These are phyloP conservation scores for Drosophila melanica DNA, from an alignment of 1,140 invertebrate genomes.

Conservation along the genomic window DNA sequence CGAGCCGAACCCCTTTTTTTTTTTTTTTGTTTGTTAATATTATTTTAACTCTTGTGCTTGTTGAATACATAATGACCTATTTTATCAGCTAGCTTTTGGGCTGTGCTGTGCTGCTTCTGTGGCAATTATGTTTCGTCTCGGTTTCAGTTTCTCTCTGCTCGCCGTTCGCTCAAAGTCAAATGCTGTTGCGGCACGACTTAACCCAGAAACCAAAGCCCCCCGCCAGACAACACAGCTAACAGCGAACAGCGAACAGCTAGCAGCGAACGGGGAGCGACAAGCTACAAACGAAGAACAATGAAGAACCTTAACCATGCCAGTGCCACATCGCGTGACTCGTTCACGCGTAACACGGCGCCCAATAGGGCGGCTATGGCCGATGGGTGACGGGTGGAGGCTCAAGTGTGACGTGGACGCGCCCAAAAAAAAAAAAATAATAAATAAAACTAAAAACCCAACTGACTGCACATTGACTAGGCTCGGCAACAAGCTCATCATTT, in stretches of 20 bases:
- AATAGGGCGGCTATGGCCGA: conserved; percentile 3
- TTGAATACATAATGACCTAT: conserved; percentile 62
- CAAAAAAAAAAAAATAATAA: conserved; percentile 15
- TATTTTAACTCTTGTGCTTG: conserved; percentile 9
- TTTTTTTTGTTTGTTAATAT: too few species aligned
- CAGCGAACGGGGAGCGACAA: background rate
- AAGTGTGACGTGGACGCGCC: conserved; percentile 68
- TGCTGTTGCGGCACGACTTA: conserved; percentile 56
- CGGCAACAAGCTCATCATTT: conserved; percentile 51
- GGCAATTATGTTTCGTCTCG: conserved; percentile 52
- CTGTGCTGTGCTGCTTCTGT: conserved; percentile 42
- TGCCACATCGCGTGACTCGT: conserved; percentile 70
- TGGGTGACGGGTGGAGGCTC: conserved; percentile 8
- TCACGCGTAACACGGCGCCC: conserved; percentile 50
- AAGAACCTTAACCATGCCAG: conserved; percentile 68
- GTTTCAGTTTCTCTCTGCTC: conserved; percentile 28
- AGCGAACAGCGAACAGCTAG: conserved; percentile 1
- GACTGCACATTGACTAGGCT: conserved; percentile 26
- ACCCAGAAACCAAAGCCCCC: conserved; percentile 56
- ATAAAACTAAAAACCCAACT: conserved; percentile 11
- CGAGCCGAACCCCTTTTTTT: conserved; percentile 27
- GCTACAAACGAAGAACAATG: conserved; percentile 45
- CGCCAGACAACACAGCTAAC: conserved; percentile 40
- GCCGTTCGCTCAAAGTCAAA: conserved; percentile 60
- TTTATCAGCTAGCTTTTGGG: conserved; percentile 45